Evolutionary conservation across 1,140 invertebrate genomes (phyloP).

Genomic region (Diabrotica undecimpunctata): DNA sequence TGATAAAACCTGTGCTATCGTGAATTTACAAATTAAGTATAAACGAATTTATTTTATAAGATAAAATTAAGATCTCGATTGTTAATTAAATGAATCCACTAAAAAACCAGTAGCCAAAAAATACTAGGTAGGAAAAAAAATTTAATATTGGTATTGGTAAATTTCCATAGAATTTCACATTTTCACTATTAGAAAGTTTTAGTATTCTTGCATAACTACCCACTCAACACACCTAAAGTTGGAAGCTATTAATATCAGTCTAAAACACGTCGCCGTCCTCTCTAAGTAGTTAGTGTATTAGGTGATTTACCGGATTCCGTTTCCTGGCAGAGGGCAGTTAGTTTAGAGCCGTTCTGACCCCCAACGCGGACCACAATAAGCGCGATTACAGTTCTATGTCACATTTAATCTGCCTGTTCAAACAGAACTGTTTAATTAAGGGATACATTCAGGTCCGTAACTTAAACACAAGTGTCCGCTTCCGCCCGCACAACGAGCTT

Average conservation of each 20-base stretch:
- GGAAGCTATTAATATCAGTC: conserved; percentile 4
- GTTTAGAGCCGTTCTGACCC: conserved; percentile 29
- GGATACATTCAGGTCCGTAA: conserved; percentile 47
- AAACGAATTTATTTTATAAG: no score
- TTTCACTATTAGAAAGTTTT: no score
- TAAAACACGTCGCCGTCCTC: background rate
- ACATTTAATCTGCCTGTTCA: conserved; percentile 51
- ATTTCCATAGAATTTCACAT: no score
- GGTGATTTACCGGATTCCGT: conserved; percentile 14
- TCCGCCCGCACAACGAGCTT: conserved; percentile 29
- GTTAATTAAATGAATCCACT: no score
- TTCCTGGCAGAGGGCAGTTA: conserved; percentile 10
- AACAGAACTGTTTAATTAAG: conserved; percentile 51
- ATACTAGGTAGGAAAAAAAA: no score
- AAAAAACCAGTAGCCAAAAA: no score
- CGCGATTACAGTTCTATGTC: conserved; percentile 50
- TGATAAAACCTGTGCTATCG: no score
- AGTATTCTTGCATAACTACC: no score
- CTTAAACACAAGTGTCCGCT: conserved; percentile 50
- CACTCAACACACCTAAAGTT: background rate
- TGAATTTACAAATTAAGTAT: no score
- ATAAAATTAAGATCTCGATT: no score
- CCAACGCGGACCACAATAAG: conserved; percentile 46
- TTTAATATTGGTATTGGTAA: no score
- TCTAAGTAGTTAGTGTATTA: conserved; percentile 11